Conservation (phyloP, 2,113 vertebrate species). For the Choloepus hoffmanni region DNA sequence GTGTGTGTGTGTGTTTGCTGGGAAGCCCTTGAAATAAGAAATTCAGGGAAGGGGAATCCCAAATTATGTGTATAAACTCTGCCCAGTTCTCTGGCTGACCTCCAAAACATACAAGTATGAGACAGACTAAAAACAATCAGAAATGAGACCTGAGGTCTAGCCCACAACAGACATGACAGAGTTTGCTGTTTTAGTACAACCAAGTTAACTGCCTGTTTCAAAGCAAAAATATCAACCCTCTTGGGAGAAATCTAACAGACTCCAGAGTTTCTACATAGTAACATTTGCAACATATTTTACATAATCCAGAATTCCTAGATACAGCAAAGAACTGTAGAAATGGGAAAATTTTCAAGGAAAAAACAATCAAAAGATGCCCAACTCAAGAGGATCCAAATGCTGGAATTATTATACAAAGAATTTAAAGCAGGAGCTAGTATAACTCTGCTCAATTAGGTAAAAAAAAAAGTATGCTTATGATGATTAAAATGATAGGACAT, state of each 20-base stretch:
- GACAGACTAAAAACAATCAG: not conserved
- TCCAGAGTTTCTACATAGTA: not conserved
- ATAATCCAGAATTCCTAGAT: not conserved
- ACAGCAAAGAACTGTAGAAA: not conserved
- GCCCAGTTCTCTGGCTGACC: not conserved
- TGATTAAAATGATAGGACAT: constrained; percentile 7
- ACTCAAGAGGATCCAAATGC: not conserved
- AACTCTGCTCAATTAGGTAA: not conserved
- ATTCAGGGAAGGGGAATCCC: not conserved
- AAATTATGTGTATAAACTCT: not conserved
- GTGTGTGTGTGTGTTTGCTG: too few species aligned
- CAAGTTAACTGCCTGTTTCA: not conserved
- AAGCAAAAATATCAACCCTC: not conserved
- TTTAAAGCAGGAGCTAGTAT: not conserved
- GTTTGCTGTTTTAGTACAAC: not conserved
- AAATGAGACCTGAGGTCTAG: not conserved
- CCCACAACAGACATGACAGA: not conserved
- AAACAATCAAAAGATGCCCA: not conserved
- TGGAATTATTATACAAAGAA: not conserved
- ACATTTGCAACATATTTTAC: not conserved
- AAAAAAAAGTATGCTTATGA: constrained; percentile 33
- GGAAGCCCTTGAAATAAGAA: not conserved
- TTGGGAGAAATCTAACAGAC: not conserved
- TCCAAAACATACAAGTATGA: not conserved
- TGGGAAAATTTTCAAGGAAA: not conserved